These are phyloP conservation scores for Zootermopsis nevadensis DNA, from an alignment of 2,888 invertebrate species.

Conservation along the genomic window DNA sequence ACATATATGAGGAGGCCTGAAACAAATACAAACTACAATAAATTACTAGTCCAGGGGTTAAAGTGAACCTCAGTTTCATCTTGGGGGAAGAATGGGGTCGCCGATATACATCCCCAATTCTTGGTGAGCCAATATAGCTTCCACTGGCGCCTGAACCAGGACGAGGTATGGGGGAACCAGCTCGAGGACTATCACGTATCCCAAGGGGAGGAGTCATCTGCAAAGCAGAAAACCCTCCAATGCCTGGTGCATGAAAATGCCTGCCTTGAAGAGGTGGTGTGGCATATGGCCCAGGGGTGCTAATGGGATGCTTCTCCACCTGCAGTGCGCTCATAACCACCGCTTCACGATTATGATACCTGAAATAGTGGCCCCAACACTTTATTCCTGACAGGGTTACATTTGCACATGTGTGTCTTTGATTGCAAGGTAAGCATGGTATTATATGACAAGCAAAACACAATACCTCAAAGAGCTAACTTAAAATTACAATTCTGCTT, in stretches of 20 bases:
- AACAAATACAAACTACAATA: constrained; percentile 46
- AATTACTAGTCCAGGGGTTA: constrained; percentile 32
- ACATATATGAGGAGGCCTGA: constrained; percentile 38
- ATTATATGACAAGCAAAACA: too few species aligned
- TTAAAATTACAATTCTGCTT: too few species aligned
- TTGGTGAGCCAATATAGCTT: constrained; percentile 59
- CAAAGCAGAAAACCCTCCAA: constrained; percentile 65
- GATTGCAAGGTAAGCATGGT: too few species aligned
- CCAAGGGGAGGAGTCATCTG: constrained; percentile 78
- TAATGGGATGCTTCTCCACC: constrained; percentile 91
- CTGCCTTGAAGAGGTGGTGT: constrained; percentile 75
- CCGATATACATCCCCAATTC: constrained; percentile 67
- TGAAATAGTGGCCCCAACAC: constrained; percentile 62
- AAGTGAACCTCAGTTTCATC: constrained; percentile 86
- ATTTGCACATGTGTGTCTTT: too few species aligned
- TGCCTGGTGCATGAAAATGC: constrained; percentile 58
- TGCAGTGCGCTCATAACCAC: constrained; percentile 93
- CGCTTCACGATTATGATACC: constrained; percentile 93
- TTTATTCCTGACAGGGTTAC: too few species aligned
- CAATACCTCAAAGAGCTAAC: too few species aligned
- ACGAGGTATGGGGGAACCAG: constrained; percentile 52
- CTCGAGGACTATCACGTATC: constrained; percentile 61
- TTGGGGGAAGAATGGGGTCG: constrained; percentile 87
- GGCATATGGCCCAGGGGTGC: constrained; percentile 84
- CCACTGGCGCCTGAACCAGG: constrained; percentile 52